Evolutionary conservation across 2,113 vertebrate genomes (phyloP).

Genomic region (Uropsilus gracilis): DNA sequence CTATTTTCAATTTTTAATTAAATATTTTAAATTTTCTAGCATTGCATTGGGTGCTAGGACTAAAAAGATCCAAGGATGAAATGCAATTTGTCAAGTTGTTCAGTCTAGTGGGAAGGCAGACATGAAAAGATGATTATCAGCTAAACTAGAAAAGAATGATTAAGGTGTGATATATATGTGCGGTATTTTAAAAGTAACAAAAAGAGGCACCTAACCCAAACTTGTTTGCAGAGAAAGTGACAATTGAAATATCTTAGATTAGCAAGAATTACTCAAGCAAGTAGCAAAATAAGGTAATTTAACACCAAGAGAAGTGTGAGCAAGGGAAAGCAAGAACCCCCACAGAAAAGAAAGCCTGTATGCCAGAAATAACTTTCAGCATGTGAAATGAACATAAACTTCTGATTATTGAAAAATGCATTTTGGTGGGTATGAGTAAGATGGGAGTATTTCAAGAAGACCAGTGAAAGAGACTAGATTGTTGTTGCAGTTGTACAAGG

Average conservation of each 20-base stretch:
- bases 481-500: background rate
- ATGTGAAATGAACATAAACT: background rate
- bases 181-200: background rate
- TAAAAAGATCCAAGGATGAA: conserved; percentile 5
- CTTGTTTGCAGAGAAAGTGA: background rate
- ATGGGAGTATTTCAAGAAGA: background rate
- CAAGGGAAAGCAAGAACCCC: background rate
- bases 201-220: background rate
- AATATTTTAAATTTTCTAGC: conserved; percentile 4
- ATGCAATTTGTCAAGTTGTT: background rate
- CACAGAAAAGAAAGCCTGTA: background rate
- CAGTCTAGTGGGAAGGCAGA: background rate
- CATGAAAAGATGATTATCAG: background rate
- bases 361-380: background rate
- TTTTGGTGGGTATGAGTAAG: background rate
- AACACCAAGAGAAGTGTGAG: background rate
- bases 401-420: conserved; percentile 21
- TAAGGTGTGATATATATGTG: background rate
- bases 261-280: background rate
- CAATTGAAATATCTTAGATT: background rate
- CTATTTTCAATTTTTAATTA: too few species aligned
- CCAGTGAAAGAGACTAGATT: background rate
- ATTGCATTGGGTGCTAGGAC: background rate
- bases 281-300: background rate
- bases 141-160: background rate